A percentile compares a stretch with the other conserved stretches of the same genome.
Conservation (phyloP, 2,113 vertebrate genomes). For the Oreocharis arfaki region DNA sequence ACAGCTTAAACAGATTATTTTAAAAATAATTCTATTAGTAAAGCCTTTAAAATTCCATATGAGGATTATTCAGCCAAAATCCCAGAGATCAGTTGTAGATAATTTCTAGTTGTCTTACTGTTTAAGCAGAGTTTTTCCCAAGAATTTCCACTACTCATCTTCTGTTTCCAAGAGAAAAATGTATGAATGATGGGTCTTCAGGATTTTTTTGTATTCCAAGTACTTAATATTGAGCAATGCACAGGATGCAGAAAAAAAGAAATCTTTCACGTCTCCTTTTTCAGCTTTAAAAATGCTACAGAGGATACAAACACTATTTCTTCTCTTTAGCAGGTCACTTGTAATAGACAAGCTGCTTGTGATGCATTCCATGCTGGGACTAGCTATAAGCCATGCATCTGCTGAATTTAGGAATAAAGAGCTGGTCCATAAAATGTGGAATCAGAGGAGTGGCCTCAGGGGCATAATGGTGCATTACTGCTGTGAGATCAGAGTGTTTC, state of each 20-base stretch:
- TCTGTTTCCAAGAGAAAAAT: not conserved
- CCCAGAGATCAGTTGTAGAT: not conserved
- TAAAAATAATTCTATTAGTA: not conserved
- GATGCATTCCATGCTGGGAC: constrained; percentile 60
- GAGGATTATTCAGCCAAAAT: not conserved
- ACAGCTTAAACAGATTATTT: not conserved
- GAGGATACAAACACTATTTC: constrained; percentile 41
- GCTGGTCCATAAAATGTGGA: constrained; percentile 57
- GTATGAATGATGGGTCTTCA: not conserved
- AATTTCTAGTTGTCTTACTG: not conserved
- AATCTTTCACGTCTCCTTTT: not conserved
- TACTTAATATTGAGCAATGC: not conserved
- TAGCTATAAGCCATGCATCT: constrained; percentile 48
- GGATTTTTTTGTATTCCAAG: not conserved
- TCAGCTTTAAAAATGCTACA: constrained; percentile 31
- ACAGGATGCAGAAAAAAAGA: not conserved
- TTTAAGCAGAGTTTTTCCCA: not conserved
- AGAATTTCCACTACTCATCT: not conserved
- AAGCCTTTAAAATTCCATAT: not conserved
- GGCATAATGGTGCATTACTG: constrained; percentile 45
- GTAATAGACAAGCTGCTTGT: constrained; percentile 58
- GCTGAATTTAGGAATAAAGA: constrained; percentile 51
- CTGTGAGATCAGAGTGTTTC: constrained; percentile 50
- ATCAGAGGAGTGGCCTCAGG: constrained; percentile 49
- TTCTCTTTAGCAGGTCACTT: constrained; percentile 43